Conservation (phyloP, 2,797 vertebrate species). For the Megalops cyprinoides region DNA sequence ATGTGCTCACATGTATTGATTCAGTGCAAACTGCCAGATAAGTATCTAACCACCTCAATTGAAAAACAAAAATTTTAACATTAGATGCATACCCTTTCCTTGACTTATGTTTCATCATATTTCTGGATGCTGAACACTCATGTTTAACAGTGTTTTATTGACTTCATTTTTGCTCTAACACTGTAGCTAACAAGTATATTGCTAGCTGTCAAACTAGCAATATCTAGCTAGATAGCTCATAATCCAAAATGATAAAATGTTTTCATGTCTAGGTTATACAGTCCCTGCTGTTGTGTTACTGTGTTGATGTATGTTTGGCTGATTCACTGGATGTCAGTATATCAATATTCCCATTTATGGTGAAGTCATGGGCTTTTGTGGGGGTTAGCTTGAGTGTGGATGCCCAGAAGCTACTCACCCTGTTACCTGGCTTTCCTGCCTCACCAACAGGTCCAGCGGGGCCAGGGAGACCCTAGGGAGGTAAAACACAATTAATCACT, state of each 20-base stretch:
- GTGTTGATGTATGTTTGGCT: not conserved
- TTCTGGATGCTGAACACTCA: not conserved
- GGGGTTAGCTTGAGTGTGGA: not conserved
- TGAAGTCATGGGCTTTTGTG: not conserved
- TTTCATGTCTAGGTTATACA: not conserved
- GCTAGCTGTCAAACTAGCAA: not conserved
- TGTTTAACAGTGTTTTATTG: not conserved
- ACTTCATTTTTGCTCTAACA: not conserved
- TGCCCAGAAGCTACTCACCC: conserved; percentile 76
- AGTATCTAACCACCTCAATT: not conserved
- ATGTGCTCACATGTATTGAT: too few species aligned
- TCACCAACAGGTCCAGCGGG: conserved; percentile 89
- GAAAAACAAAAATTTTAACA: not conserved
- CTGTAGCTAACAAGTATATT: too few species aligned
- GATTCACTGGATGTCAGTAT: not conserved
- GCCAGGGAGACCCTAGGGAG: conserved; percentile 90
- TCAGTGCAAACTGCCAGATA: not conserved
- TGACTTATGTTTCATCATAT: not conserved
- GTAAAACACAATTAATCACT: conserved; percentile 28
- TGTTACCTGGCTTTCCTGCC: conserved; percentile 91
- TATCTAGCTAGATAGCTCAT: too few species aligned
- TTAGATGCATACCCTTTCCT: not conserved
- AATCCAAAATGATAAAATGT: too few species aligned
- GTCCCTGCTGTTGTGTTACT: not conserved
- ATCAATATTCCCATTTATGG: not conserved